Evolutionary conservation across 2,888 invertebrate genomes (phyloP).

Genomic region (Lycia hirtaria): DNA sequence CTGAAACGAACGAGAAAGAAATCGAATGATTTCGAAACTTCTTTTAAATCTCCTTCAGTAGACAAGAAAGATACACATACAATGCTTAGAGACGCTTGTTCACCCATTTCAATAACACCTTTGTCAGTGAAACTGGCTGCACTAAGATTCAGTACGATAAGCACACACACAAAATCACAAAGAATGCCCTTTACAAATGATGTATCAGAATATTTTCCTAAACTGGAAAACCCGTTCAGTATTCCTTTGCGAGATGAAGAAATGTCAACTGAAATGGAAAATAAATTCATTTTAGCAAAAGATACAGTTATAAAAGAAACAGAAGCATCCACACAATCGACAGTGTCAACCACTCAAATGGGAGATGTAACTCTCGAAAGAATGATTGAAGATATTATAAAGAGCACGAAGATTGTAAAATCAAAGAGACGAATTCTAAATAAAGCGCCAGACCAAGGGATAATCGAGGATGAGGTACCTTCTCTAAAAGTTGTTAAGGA

Average conservation of each 20-base stretch:
- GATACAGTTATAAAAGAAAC: constrained; percentile 67
- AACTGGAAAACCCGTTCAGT: constrained; percentile 73
- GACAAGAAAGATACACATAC: constrained; percentile 74
- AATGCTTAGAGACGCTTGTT: constrained; percentile 76
- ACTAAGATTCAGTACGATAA: constrained; percentile 83
- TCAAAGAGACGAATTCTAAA: constrained; percentile 70
- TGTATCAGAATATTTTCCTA: constrained; percentile 82
- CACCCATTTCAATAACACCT: constrained; percentile 84
- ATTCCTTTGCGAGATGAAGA: constrained; percentile 77
- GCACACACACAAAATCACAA: constrained; percentile 70
- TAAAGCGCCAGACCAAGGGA: constrained; percentile 48
- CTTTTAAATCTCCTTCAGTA: constrained; percentile 76
- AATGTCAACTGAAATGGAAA: constrained; percentile 79
- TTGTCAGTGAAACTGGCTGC: constrained; percentile 86
- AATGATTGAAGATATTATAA: constrained; percentile 87
- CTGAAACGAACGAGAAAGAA: constrained; percentile 77
- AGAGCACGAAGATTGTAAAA: constrained; percentile 83
- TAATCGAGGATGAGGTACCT: constrained; percentile 62
- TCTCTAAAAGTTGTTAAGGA: constrained; percentile 66
- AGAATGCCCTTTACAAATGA: constrained; percentile 65
- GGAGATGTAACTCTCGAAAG: constrained; percentile 83
- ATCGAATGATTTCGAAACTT: constrained; percentile 78
- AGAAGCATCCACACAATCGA: constrained; percentile 56
- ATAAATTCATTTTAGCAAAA: constrained; percentile 75
- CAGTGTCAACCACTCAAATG: constrained; percentile 82